These are phyloP conservation scores for Rhombomys opimus DNA, from an alignment of 2,113 vertebrate species.

Conservation along the genomic window DNA sequence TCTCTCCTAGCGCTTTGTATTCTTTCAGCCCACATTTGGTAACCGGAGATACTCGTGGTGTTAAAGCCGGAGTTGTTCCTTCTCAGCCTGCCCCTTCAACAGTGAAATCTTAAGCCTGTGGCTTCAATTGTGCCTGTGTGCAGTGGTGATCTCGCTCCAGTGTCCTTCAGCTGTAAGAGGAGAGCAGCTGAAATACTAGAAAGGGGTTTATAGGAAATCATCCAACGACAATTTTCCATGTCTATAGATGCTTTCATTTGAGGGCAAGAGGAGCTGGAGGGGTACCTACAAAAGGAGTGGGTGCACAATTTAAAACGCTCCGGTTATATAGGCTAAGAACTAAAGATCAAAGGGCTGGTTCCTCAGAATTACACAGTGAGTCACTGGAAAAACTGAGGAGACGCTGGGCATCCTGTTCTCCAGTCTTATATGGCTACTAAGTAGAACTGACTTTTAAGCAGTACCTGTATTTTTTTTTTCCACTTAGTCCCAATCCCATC, in stretches of 20 bases:
- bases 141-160: conserved; percentile 70
- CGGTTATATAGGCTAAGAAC: conserved; percentile 68
- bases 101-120: conserved; percentile 80
- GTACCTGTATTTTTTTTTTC: conserved; percentile 40
- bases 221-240: conserved; percentile 77
- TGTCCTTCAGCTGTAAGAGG: conserved; percentile 69
- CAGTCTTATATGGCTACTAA: conserved; percentile 70
- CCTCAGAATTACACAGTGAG: conserved; percentile 72
- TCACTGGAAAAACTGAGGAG: conserved; percentile 72
- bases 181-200: conserved; percentile 80
- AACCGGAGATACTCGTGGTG: conserved; percentile 79
- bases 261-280: conserved; percentile 69
- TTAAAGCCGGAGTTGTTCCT: conserved; percentile 79
- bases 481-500: conserved; percentile 26
- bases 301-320: conserved; percentile 60
- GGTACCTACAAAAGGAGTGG: conserved; percentile 47
- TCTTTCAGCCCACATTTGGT: conserved; percentile 73
- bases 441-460: conserved; percentile 66
- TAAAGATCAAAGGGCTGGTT: conserved; percentile 72
- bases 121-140: conserved; percentile 61
- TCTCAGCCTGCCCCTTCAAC: conserved; percentile 63
- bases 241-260: conserved; percentile 77
- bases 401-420: conserved; percentile 64
- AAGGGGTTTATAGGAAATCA: conserved; percentile 77
- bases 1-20: conserved; percentile 60